A percentile compares a stretch with the other conserved stretches of the same genome.
phyloP scores from a whole-genome alignment of 2,113 vertebrate species.

The Phyllostomus hastatus region DNA sequence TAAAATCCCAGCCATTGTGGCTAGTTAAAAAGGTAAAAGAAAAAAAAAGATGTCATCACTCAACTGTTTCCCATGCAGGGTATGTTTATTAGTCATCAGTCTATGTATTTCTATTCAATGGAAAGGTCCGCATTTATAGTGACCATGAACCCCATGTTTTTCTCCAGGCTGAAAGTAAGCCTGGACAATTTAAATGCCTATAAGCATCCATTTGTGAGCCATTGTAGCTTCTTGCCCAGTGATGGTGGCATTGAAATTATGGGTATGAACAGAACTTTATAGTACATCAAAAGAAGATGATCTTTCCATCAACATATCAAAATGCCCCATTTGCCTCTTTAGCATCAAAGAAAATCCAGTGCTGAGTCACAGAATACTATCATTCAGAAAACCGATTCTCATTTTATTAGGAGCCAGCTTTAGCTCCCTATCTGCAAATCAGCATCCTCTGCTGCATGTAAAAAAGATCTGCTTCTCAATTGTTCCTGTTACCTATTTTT shows the following conservation, averaged over 20 bases:
- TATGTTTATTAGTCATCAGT: conserved; percentile 61
- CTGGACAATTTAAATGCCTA: conserved; percentile 20
- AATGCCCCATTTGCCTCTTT: conserved; percentile 23
- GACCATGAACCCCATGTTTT: conserved; percentile 46
- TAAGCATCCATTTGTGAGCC: conserved; percentile 24
- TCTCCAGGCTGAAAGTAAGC: conserved; percentile 34
- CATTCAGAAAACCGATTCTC: not conserved
- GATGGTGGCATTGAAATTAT: conserved; percentile 29
- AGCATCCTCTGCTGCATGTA: not conserved
- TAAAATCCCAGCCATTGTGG: conserved; percentile 68
- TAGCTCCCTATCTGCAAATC: not conserved
- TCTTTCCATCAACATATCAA: conserved; percentile 50
- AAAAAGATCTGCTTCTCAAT: not conserved
- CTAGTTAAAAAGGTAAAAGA: conserved; percentile 60
- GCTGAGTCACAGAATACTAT: not conserved
- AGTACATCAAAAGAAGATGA: conserved; percentile 31
- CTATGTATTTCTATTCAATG: conserved; percentile 32
- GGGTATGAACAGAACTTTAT: conserved; percentile 40
- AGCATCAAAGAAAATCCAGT: not conserved
- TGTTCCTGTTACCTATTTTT: not conserved
- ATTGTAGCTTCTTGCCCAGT: conserved; percentile 42
- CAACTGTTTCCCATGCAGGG: conserved; percentile 53
- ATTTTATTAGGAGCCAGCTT: not conserved
- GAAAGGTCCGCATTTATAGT: conserved; percentile 43
- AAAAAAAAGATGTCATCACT: conserved; percentile 64